Base-by-base conservation (phyloP, 2,888 invertebrate genomes). In the Drosophila ezoana region DNA sequence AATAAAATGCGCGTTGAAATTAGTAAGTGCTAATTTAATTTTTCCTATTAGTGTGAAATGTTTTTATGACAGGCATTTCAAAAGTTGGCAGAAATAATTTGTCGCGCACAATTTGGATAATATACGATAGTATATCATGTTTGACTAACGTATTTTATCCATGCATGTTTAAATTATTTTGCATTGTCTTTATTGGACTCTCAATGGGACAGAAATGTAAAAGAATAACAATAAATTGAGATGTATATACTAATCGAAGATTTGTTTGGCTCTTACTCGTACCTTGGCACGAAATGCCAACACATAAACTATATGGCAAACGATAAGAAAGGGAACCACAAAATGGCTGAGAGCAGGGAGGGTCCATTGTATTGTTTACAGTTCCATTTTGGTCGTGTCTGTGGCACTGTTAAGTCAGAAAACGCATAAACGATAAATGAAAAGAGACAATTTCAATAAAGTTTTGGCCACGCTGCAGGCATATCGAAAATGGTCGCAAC, bases 371-470 rank as follows among this genome's bases (percentile, higher is more conserved):
- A 4, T 20, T 43, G 14, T 6, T 20, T 49, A 37, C 40, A 35
- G 38, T 35, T 60, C 20, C 35, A 18, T 43, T 56, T 58, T 33
- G 53, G 53, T 16, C n/a, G 37, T 59, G 57, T 63, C 62, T 35
- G 61, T 48, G 33, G 44, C 32, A 66, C 28, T 63, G 63, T 57
- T 62, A 60, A 68, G 64, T 69, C 68, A 69, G 76, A 69, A 79
- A 76, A 76, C 82, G 74, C 76, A 80, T 77, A 82, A 73, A 61
- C 85, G 76, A 82, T 76, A 82, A 81, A 81, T 82, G 79, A 81
- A 81, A 81, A 79, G 85, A 85, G 81, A 79, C 82, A 81, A 82
- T 85, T 85, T 85, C 85, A 82, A 82, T 79, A 85, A 82, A 79
- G 82, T 79, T 81, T 79, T 79, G 76, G 67, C 67, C 72, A 72